Evolutionary conservation across 2,888 invertebrate genomes (phyloP), one percentile per base, ranked within the genome.

Genomic region (Drosophila merina): DNA sequence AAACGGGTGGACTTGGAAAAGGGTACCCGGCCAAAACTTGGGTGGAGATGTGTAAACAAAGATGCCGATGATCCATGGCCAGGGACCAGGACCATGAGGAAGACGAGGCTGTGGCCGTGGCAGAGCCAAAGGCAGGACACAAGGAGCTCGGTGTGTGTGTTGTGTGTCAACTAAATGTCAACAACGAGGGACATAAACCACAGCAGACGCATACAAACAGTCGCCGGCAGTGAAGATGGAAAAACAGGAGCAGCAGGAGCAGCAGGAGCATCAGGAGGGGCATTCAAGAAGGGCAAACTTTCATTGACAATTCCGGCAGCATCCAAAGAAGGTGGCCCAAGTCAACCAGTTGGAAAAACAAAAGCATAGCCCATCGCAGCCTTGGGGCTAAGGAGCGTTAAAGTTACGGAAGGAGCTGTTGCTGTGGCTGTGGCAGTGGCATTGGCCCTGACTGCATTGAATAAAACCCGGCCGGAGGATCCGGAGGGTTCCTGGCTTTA

Each of bases 101-200:
- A 3, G 8, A 3, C 26, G 26, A 25, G 30, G 49, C 20, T 2
- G 20, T 20, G 20, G 20, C 20, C 20, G 20, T 20, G 20, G 20
- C 20, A 20, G 20, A 20, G 20, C 2, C 8, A 33, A 36, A 38
- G 10, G 33, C 33, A 33, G 51, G 20, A 49, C 31, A 26, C 8
- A 20, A 10, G 45, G 56, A 6, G 10, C 28, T 36, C 45, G 31
- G 40, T 31, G 44, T 51, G 45, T 59, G 56, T 59, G 51, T 57
- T 72, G 79, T 69, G 67, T 82, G 86, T 82, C 83, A 83, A 87
- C 82, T 83, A 82, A 82, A 83, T 83, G 83, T 83, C 83, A 85
- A 83, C 82, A 87, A 47, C 68, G 69, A 51, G 60, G 71, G 71
- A 70, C 76, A 72, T 67, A 67, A 76, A 67, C 69, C 79, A 66